phyloP scores from a whole-genome alignment of 2,888 invertebrate species.

The Drosophila engyochracea region DNA sequence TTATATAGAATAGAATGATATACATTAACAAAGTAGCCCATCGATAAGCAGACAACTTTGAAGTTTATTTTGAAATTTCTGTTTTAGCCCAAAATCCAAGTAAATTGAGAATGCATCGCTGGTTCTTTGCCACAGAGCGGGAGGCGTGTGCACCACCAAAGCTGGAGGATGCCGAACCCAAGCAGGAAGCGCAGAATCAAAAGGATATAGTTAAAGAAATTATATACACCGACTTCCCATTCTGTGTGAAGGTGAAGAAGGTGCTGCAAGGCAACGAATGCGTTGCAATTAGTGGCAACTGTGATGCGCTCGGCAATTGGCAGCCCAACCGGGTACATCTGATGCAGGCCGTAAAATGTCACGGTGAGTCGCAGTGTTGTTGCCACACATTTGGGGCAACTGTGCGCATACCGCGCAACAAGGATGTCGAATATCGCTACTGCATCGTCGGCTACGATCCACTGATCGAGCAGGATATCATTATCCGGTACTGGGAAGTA shows the following conservation, averaged over 20 bases:
- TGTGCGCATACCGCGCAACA: constrained; percentile 88
- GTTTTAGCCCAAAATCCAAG: constrained; percentile 11
- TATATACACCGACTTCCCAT: constrained; percentile 85
- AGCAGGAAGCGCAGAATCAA: not conserved
- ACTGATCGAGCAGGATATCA: constrained; percentile 83
- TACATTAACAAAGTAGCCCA: not conserved
- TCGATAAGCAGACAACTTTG: not conserved
- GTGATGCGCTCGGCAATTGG: constrained; percentile 90
- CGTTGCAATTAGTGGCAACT: constrained; percentile 90
- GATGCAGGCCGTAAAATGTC: constrained; percentile 82
- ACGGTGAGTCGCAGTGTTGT: constrained; percentile 60
- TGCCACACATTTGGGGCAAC: constrained; percentile 77
- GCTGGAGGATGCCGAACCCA: not conserved
- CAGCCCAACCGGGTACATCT: constrained; percentile 87
- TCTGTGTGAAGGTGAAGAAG: constrained; percentile 86
- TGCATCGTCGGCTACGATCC: constrained; percentile 90
- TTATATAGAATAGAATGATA: not conserved
- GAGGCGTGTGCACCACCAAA: constrained; percentile 50
- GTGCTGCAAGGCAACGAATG: constrained; percentile 87
- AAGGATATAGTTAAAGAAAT: constrained; percentile 37
- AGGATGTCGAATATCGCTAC: constrained; percentile 90
- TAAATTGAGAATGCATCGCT: constrained; percentile 87
- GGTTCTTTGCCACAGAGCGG: constrained; percentile 88
- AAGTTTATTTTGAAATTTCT: constrained; percentile 15
- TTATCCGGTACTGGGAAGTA: constrained; percentile 93